These are phyloP conservation scores for Tiphia femorata DNA, from an alignment of 2,888 invertebrate genomes.

Conservation along the genomic window DNA sequence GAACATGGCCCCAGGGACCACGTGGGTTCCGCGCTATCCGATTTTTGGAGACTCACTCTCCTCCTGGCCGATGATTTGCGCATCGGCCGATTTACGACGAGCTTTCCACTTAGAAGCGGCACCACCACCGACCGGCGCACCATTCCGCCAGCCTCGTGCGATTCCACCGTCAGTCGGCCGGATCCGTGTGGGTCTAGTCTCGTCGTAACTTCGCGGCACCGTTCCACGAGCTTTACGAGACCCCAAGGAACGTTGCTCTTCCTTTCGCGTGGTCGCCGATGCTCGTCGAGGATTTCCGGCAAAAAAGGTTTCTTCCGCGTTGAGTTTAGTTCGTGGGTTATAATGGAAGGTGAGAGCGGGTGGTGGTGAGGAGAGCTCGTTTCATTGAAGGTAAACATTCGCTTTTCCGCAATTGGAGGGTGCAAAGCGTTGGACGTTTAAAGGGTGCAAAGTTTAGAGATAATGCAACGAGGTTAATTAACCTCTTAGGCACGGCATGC, in stretches of 20 bases:
- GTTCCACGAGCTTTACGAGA: constrained; percentile 2
- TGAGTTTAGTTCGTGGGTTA: too few relatives aligned
- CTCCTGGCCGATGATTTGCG: not conserved
- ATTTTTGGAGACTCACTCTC: constrained; percentile 3
- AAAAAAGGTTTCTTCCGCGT: too few relatives aligned
- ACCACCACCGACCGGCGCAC: too few relatives aligned
- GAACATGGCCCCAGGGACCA: constrained; percentile 17
- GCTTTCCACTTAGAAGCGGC: not conserved
- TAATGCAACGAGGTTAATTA: too few relatives aligned
- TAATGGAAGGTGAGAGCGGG: not conserved
- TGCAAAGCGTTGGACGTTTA: constrained; percentile 2
- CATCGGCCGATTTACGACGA: not conserved
- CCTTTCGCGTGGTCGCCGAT: not conserved
- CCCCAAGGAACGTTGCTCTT: constrained; percentile 3
- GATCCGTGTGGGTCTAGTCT: not conserved
- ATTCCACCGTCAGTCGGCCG: not conserved
- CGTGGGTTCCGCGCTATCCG: constrained; percentile 15
- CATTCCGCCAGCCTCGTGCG: too few relatives aligned
- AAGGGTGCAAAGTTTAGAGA: too few relatives aligned
- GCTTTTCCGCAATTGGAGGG: too few relatives aligned
- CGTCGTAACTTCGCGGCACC: not conserved
- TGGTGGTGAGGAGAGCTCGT: not conserved
- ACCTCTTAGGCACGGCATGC: too few relatives aligned
- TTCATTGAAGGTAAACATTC: not conserved
- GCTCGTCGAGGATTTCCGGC: constrained; percentile 11